Evolutionary conservation across 2,113 vertebrate species (phyloP), one percentile per base, ranked within the genome.

Genomic region (Loxodonta africana): DNA sequence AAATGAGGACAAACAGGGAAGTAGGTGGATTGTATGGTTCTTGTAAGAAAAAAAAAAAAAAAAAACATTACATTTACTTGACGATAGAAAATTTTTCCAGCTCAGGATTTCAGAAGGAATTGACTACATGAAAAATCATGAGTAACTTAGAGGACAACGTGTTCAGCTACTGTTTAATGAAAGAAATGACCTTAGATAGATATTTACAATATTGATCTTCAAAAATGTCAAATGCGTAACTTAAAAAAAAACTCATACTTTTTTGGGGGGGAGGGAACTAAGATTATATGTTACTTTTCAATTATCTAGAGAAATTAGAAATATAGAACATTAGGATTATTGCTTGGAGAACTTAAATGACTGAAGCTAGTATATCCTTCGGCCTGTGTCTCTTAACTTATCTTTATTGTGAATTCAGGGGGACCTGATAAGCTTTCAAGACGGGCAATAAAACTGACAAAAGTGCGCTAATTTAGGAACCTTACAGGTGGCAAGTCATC

Each of bases 51-150:
- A 76, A 67, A 86, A 37, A 37, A 37, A n/a, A 83, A 88, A 41
- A n/a, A 28, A 77, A 69, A 4, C 0, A 71, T 78, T 95, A 51
- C 8, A 46, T 71, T 85, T 25, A 95, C 60, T 92, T 85, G 41
- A 95, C 93, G n/a, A 63, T 88, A 86, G 33, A 71, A 82, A 60
- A 71, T 57, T 91, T 85, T 85, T 97, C 14, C 23, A 85, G 73
- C 23, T 92, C 15, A 92, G 37, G 30, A 94, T 84, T 91, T 92
- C 41, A 89, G 77, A 73, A 95, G 28, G 44, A 92, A 86, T 65
- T 89, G 77, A 85, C 57, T 91, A 41, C 26, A 44, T 62, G 74
- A 94, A 48, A 96, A 95, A 88, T 94, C 37, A 83, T 60, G 67
- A 41, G 25, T 74, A 91, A 88, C 33, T 91, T 80, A 89, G 94